Evolutionary conservation across 2,113 vertebrate genomes (phyloP).

Genomic region (Oostethus manadensis): DNA sequence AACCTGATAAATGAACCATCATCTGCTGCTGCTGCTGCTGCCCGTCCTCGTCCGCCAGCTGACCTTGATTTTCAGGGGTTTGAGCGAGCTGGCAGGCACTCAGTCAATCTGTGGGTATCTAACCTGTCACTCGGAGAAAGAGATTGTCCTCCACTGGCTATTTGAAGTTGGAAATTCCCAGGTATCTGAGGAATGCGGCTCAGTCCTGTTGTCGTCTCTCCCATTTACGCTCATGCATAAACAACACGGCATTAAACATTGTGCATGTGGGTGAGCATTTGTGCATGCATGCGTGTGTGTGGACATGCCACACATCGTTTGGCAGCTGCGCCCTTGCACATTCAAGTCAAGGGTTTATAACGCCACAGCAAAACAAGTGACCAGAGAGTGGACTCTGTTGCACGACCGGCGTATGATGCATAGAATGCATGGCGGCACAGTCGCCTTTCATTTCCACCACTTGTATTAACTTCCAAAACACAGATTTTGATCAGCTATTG

Average conservation of each 20-base stretch:
- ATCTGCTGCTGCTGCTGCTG: not conserved
- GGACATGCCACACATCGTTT: constrained; percentile 20
- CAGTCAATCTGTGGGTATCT: constrained; percentile 27
- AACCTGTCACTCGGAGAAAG: constrained; percentile 17
- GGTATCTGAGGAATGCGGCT: constrained; percentile 45
- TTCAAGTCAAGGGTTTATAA: constrained; percentile 37
- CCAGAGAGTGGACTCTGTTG: not conserved
- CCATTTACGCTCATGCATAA: constrained; percentile 23
- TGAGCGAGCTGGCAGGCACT: constrained; percentile 10
- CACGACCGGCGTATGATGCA: constrained; percentile 7
- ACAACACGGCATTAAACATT: constrained; percentile 11
- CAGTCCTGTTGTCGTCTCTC: constrained; percentile 24
- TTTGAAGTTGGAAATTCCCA: constrained; percentile 46
- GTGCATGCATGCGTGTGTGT: constrained; percentile 15
- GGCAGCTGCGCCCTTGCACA: constrained; percentile 41
- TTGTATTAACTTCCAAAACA: too few species aligned
- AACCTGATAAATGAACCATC: constrained; percentile 1
- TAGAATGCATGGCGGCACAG: not conserved
- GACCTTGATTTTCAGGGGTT: constrained; percentile 19
- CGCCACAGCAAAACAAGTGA: constrained; percentile 16
- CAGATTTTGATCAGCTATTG: too few species aligned
- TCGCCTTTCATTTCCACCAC: not conserved
- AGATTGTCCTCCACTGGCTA: constrained; percentile 13
- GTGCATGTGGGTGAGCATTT: constrained; percentile 4
- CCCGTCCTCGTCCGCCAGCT: constrained; percentile 19